Base-by-base conservation (phyloP, 2,888 invertebrate genomes). In the Pheosia gnoma region DNA sequence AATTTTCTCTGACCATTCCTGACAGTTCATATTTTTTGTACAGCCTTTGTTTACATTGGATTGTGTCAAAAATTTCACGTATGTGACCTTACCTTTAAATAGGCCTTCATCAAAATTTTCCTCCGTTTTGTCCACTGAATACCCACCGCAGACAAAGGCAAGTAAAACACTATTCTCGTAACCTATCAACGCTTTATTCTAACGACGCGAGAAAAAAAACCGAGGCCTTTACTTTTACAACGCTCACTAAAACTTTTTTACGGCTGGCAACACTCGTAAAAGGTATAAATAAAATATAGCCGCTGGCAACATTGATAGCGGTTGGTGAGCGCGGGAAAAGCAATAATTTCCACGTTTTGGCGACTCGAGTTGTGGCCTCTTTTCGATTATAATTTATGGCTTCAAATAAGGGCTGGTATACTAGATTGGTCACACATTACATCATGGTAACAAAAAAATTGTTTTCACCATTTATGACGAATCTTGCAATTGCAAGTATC, bases 321-420 rank as follows among this genome's bases (percentile, higher is more conserved):
- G 68, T 74, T 77, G 73, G 77, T 59, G 67, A 69, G 63, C 71
- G 77, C 74, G 79, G 83, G 83, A 78, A 78, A 77, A 79, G 88
- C 84, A 83, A 89, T 89, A 89, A 90, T 89, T 89, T 88, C 86
- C 87, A 87, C 88, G 86, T 86, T 88, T 88, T 86, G 86, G 87
- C 86, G 84, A 87, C 86, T 85, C 84, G 82, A 86, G 87, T 83
- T 86, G 85, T 85, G 81, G 87, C 81, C 86, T 85, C 84, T 85
- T 88, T 87, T 87, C 90, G 89, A 90, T 91, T 91, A 90, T 90
- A 90, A 91, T 90, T 91, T 91, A 91, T 90, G 81, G 89, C 84
- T 72, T 61, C 66, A 83, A 84, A 85, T 83, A 83, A 82, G 84
- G 80, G 77, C 75, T 74, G 75, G n/a, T 52, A 53, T 59, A 25